phyloP scores from a whole-genome alignment of 2,113 vertebrate species.

The Grantiella picta region DNA sequence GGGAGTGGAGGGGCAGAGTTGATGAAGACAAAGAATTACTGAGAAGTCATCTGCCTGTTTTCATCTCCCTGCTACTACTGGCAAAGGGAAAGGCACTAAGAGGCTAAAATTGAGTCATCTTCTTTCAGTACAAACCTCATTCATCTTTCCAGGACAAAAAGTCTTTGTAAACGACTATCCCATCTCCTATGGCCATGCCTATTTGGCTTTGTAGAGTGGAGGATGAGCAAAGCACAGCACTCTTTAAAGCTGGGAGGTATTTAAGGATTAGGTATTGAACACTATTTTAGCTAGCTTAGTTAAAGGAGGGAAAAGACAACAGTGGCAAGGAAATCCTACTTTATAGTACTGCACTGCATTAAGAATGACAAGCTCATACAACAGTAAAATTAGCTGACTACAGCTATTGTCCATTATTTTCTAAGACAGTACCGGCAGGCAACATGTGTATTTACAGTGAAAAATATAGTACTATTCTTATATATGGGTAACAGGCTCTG shows the following conservation, averaged over 20 bases:
- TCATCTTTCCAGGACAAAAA: not conserved
- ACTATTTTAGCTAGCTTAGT: not conserved
- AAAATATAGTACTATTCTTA: not conserved
- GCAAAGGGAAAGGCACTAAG: not conserved
- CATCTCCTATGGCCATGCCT: not conserved
- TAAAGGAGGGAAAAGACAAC: not conserved
- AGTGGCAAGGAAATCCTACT: not conserved
- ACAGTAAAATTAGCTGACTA: not conserved
- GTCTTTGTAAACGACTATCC: not conserved
- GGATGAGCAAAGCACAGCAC: not conserved
- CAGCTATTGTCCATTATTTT: not conserved
- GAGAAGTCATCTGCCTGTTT: not conserved
- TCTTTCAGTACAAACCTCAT: not conserved
- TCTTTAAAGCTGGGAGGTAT: not conserved
- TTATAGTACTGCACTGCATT: not conserved
- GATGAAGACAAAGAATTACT: not conserved
- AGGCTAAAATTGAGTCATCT: not conserved
- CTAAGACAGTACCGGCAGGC: not conserved
- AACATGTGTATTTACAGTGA: not conserved
- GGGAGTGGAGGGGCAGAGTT: rapidly evolving
- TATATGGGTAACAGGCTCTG: not conserved
- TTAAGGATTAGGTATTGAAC: not conserved
- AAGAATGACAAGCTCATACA: not conserved
- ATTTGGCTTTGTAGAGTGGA: not conserved
- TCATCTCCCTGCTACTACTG: not conserved